A percentile compares a stretch with the other conserved stretches of the same genome.
phyloP scores from a whole-genome alignment of 2,888 invertebrate genomes.

The Ophioninae sp. region DNA sequence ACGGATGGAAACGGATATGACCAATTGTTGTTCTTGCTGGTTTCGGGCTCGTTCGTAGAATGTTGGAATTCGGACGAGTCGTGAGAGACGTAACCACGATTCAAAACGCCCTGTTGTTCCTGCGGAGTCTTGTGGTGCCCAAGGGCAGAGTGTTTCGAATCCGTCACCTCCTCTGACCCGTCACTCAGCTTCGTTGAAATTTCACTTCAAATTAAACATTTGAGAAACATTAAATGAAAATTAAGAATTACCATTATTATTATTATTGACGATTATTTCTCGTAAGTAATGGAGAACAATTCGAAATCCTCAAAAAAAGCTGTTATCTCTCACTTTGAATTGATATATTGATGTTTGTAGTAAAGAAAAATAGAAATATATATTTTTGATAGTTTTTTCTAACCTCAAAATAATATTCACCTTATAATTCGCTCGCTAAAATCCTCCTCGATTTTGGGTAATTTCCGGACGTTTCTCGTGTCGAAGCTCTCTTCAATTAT shows the following conservation, averaged over 20 bases:
- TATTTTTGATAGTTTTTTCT: neutral
- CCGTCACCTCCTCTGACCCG: conserved; percentile 66
- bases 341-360: neutral
- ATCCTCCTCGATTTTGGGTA: conserved; percentile 76
- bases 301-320: too few species aligned
- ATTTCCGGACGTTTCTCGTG: conserved; percentile 80
- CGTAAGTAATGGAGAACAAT: neutral
- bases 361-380: neutral
- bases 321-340: neutral
- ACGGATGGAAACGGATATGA: conserved; percentile 78
- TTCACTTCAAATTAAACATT: conserved; percentile 68
- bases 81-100: conserved; percentile 75
- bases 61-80: conserved; percentile 73
- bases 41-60: conserved; percentile 69
- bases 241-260: neutral
- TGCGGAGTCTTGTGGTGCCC: conserved; percentile 36
- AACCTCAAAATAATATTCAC: conserved; percentile 61
- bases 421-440: conserved; percentile 77
- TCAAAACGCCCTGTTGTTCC: conserved; percentile 75
- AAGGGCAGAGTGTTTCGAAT: conserved; percentile 51
- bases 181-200: conserved; percentile 75
- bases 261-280: neutral
- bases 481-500: conserved; percentile 94
- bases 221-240: neutral
- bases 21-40: conserved; percentile 74